A percentile compares a stretch with the other conserved stretches of the same genome.
Conservation (phyloP, 2,888 invertebrate genomes). For the Uloborus plumipes region DNA sequence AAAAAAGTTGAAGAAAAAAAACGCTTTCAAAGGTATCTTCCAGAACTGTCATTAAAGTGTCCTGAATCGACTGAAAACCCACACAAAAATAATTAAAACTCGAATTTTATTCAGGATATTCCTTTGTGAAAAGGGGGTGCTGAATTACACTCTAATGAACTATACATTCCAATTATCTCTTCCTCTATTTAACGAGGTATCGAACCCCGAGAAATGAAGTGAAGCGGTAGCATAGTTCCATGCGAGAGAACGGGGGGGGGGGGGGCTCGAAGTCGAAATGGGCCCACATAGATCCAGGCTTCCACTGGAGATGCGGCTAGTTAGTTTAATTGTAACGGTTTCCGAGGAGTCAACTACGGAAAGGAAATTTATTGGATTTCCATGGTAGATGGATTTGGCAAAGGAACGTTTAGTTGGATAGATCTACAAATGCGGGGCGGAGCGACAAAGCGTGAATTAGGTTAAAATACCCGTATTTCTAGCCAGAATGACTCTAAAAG, state of each 20-base stretch:
- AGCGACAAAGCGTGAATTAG: too few relatives aligned
- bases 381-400: constrained; percentile 26
- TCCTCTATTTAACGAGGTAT: constrained; percentile 31
- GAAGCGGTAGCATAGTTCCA: constrained; percentile 25
- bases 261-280: not conserved
- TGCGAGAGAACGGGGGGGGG: not conserved
- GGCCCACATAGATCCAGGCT: constrained; percentile 19
- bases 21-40: not conserved
- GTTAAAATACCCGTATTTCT: too few relatives aligned
- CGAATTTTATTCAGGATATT: constrained; percentile 13
- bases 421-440: not conserved
- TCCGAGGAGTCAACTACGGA: constrained; percentile 25
- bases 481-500: too few relatives aligned
- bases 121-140: constrained; percentile 24
- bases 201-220: constrained; percentile 24
- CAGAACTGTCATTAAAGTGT: constrained; percentile 11
- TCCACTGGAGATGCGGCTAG: constrained; percentile 27
- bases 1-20: not conserved
- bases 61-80: too few relatives aligned
- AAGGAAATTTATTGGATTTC: constrained; percentile 42
- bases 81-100: constrained; percentile 41
- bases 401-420: constrained; percentile 12
- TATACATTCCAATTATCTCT: constrained; percentile 35
- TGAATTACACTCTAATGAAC: constrained; percentile 42
- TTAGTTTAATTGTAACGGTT: constrained; percentile 54